These are phyloP conservation scores for Cataglyphis albicans DNA, from an alignment of 2,888 invertebrate genomes.

Conservation along the genomic window DNA sequence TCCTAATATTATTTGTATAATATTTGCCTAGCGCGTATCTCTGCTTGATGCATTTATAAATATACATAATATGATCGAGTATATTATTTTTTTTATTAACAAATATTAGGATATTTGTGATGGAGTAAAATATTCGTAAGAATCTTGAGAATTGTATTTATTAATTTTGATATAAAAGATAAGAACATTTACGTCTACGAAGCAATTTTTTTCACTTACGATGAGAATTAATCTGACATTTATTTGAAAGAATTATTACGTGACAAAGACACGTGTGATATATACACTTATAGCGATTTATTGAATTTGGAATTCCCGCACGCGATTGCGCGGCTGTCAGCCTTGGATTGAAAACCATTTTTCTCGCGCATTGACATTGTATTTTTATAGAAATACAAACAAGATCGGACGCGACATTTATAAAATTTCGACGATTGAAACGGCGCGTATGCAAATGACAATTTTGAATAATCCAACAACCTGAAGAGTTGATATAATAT, in stretches of 20 bases:
- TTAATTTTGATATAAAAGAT: constrained; percentile 7
- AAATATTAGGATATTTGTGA: neutral
- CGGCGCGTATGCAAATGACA: constrained; percentile 46
- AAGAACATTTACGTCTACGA: neutral
- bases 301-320: constrained; percentile 21
- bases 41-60: neutral
- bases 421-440: constrained; percentile 50
- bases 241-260: constrained; percentile 24
- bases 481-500: constrained; percentile 37
- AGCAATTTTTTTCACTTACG: neutral
- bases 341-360: constrained; percentile 5
- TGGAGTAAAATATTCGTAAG: neutral
- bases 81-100: neutral
- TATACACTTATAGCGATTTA: neutral
- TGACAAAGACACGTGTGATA: neutral
- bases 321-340: constrained; percentile 20
- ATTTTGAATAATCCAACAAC: constrained; percentile 37
- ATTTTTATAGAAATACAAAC: constrained; percentile 27
- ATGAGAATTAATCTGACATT: constrained; percentile 2
- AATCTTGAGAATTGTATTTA: neutral
- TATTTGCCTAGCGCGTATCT: neutral
- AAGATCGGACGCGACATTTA: constrained; percentile 38
- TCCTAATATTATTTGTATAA: neutral
- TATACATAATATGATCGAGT: neutral
- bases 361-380: constrained; percentile 11